Evolutionary conservation across 2,797 vertebrate genomes (phyloP).

Genomic region (Tapirus indicus): DNA sequence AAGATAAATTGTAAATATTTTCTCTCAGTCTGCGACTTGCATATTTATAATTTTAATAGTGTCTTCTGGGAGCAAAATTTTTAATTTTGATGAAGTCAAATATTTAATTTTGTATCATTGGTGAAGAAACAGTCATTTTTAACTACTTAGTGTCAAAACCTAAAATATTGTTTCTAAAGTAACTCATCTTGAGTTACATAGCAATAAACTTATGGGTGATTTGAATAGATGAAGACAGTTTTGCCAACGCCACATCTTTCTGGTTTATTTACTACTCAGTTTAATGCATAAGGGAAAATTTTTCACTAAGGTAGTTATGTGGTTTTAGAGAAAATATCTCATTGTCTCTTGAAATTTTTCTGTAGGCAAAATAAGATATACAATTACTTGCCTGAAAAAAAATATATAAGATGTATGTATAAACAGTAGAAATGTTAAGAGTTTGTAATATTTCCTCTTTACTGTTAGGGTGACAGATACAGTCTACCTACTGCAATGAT

Average conservation of each 20-base stretch:
- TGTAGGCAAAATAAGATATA: background rate
- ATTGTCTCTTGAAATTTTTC: background rate
- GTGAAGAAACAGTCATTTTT: background rate
- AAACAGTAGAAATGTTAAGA: background rate
- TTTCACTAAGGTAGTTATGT: background rate
- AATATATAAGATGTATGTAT: background rate
- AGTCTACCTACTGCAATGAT: background rate
- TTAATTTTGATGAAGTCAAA: background rate
- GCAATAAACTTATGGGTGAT: background rate
- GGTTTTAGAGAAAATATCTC: background rate
- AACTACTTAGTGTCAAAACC: background rate
- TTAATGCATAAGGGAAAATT: background rate
- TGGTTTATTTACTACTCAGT: background rate
- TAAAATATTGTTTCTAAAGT: background rate
- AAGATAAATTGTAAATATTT: background rate
- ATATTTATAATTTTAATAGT: constrained; percentile 8
- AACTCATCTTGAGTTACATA: constrained; percentile 14
- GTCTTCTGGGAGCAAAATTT: background rate
- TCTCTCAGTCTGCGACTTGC: background rate
- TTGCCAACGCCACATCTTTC: background rate
- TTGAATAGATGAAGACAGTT: background rate
- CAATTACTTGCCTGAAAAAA: constrained; percentile 1
- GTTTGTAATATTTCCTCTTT: background rate
- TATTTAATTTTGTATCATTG: background rate
- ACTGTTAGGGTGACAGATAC: background rate